These are phyloP conservation scores for Drosophila ficusphila DNA, from an alignment of 1,140 invertebrate genomes.

Conservation along the genomic window DNA sequence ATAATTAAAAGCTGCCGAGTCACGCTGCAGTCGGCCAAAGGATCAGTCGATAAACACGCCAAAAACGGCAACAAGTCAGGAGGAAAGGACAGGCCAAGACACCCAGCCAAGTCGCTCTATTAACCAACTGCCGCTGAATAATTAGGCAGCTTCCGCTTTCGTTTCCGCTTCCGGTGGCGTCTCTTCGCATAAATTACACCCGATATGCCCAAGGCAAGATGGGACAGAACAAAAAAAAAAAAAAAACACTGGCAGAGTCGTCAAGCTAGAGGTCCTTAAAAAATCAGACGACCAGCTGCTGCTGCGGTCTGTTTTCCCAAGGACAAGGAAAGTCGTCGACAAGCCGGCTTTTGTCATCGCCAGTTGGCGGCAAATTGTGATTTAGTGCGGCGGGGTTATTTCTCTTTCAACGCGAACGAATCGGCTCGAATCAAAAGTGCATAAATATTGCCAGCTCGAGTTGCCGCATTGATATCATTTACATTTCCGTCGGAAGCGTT, in stretches of 20 bases:
- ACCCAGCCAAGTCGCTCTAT: constrained; percentile 26
- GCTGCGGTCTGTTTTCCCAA: constrained; percentile 24
- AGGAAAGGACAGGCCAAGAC: background rate
- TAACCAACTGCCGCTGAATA: constrained; percentile 47
- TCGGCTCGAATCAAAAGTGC: constrained; percentile 47
- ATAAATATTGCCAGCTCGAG: constrained; percentile 49
- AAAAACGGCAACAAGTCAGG: constrained; percentile 33
- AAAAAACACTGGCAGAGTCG: background rate
- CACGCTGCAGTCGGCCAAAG: constrained; percentile 23
- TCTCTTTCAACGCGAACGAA: constrained; percentile 16
- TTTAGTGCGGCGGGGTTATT: constrained; percentile 28
- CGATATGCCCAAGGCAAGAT: constrained; percentile 8
- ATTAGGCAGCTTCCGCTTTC: constrained; percentile 51
- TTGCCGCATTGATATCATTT: constrained; percentile 50
- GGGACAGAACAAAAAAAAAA: constrained; percentile 4
- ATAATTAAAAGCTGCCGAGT: constrained; percentile 63
- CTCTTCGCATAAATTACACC: constrained; percentile 48
- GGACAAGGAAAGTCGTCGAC: constrained; percentile 1
- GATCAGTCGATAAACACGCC: constrained; percentile 53
- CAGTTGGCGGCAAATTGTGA: constrained; percentile 47
- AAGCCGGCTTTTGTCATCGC: constrained; percentile 24
- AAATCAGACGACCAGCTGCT: constrained; percentile 29
- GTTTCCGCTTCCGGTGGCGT: constrained; percentile 44
- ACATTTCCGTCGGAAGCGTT: constrained; percentile 55
- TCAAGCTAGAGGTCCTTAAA: background rate